Base-by-base conservation (phyloP, 2,113 vertebrate genomes). In the Engraulis encrasicolus region DNA sequence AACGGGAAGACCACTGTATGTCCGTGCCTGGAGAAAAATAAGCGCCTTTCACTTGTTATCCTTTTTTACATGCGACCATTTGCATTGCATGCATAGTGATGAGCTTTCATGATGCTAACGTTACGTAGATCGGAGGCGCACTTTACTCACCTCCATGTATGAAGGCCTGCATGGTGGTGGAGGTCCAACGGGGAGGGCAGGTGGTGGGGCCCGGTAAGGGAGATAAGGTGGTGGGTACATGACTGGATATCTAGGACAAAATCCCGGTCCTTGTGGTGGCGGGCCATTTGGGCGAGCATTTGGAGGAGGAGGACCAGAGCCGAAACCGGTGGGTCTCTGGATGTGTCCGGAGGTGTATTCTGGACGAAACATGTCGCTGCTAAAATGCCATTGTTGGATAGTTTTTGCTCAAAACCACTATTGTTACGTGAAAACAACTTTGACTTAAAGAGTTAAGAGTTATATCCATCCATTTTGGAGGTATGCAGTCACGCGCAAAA, bases 301-400 rank as follows among this genome's bases (percentile, higher is more conserved):
- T n/a, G n/a, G n/a, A n/a, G n/a, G n/a, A n/a, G n/a, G 66, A 27
- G 66, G 27, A 15, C 27, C 66, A 36, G 23, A 34, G 27, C 12
- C 27, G 31, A 74, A 74, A 34, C 66, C 66, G 15, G 66, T 18
- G 27, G 66, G 31, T 74, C 66, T 74, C 27, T 74, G 66, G 34
- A n/a, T 58, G 20, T 58, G 20, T 58, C 54, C 54, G 54, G 54
- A 58, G 19, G 19, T 23, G n/a, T 58, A 58, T 0, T 58, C 19
- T 58, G 20, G 54, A 58, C 66, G 66, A 74, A 74, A 74, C 66
- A 74, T 74, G 27, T 74, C 66, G 66, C 66, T 36, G 27, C 66
- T 74, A 74, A 34, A 74, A 74, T 74, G 12, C 12, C 66, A 74
- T 74, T 34, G 66, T 34, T 74, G 0, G 23, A 15, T 15, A 74